phyloP scores from a whole-genome alignment of 2,797 vertebrate genomes.

The Hapalemur alaotrensis region DNA sequence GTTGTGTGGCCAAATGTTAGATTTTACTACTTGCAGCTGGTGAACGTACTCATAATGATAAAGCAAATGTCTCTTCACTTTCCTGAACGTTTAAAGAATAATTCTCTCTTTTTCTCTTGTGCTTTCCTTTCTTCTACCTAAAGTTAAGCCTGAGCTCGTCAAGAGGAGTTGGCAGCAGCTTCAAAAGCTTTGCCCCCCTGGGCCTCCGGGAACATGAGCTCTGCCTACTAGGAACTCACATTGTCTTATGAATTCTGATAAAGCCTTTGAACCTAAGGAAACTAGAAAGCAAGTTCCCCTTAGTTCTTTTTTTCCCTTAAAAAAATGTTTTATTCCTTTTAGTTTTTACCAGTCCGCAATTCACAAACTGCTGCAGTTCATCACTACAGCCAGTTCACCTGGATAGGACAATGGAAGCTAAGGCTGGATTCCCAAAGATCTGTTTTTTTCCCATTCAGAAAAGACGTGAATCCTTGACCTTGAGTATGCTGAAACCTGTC shows the following conservation, averaged over 20 bases:
- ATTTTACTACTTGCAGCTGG: neutral
- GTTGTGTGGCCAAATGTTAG: neutral
- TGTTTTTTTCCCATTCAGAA: neutral
- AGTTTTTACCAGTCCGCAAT: neutral
- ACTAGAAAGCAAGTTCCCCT: neutral
- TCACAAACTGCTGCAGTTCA: neutral
- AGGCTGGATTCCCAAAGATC: neutral
- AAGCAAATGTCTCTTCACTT: neutral
- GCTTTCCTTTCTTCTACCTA: neutral
- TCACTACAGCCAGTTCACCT: neutral
- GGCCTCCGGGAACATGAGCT: neutral
- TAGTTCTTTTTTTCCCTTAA: neutral
- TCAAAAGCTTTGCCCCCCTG: conserved; percentile 40
- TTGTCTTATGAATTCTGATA: conserved; percentile 67
- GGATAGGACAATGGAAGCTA: neutral
- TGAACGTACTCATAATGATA: neutral
- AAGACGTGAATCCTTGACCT: neutral
- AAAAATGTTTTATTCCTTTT: neutral
- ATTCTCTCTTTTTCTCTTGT: neutral
- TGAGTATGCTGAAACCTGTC: neutral
- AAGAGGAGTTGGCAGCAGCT: neutral
- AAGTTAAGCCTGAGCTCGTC: conserved; percentile 30
- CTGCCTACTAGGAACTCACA: neutral
- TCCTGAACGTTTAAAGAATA: neutral
- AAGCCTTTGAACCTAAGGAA: conserved; percentile 55